Evolutionary conservation across 1,140 invertebrate species (phyloP), one percentile per base, ranked within the genome.

Genomic region (Aphidius gifuensis): DNA sequence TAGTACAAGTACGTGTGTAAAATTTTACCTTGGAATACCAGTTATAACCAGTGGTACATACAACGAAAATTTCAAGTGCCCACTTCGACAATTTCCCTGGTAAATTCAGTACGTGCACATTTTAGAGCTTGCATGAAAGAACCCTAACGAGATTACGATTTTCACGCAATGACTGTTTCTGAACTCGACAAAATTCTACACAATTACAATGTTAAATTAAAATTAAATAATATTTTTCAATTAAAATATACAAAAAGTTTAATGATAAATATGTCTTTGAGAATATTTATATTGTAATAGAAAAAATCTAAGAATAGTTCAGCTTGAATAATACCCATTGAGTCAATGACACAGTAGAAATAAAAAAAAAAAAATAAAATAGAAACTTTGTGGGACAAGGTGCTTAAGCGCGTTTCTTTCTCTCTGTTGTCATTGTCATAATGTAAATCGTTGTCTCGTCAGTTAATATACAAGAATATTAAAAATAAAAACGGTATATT

Each of bases 61-160:
- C 45, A 55, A 45, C 58, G 56, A 54, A 39, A 58, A 63, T 58
- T 55, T 63, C 61, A 23, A 63, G 61, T 58, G 56, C 42, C 47
- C 54, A 58, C 61, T 63, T 63, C 38, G 39, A 51, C 55, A 55
- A 55, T 55, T n/a, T 40, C 42, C 39, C 48, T 53, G 9, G 38
- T 48, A 58, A 48, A 40, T 40, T 9, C 40, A n/a, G 60, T 2
- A 46, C 60, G 39, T 63, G 56, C 48, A 51, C 55, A 23, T 58
- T 63, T 63, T 63, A 55, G 48, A 51, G 55, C 23, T 32, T 32
- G 50, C 46, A 40, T 23, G 40, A 47, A 56, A n/a, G 51, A 40
- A 40, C 40, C 42, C 40, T 58, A 63, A 63, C 61, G 61, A 63
- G 61, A 55, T 63, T 55, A 56, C 44, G 56, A 21, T 40, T 32